phyloP scores from a whole-genome alignment of 2,888 invertebrate species.

The Drosophila monieri region DNA sequence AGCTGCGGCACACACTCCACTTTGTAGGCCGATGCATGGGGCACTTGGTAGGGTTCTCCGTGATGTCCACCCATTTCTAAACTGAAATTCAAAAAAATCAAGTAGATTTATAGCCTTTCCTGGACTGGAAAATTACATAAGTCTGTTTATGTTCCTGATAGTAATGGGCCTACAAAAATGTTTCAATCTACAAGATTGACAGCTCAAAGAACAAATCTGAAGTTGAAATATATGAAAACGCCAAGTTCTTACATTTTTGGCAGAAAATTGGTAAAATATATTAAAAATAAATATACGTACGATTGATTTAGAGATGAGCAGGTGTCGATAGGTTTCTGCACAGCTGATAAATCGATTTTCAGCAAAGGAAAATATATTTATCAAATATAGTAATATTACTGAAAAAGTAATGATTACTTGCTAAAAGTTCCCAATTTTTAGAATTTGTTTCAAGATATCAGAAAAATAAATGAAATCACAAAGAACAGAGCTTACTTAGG shows the following conservation, averaged over 20 bases:
- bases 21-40: conserved; percentile 89
- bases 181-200: not conserved
- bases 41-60: conserved; percentile 87
- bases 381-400: not conserved
- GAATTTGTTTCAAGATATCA: not conserved
- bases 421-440: not conserved
- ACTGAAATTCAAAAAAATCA: conserved; percentile 26
- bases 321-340: not conserved
- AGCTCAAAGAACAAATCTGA: not conserved
- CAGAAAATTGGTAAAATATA: not conserved
- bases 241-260: not conserved
- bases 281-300: conserved; percentile 21
- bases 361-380: not conserved
- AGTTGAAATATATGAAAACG: not conserved
- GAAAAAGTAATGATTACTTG: not conserved
- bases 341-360: conserved; percentile 15
- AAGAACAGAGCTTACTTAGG: not conserved
- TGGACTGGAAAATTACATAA: conserved; percentile 61
- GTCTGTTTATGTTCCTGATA: conserved; percentile 33
- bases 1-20: conserved; percentile 89
- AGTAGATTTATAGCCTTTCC: conserved; percentile 33
- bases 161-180: not conserved
- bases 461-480: not conserved
- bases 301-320: conserved; percentile 21
- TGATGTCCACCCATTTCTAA: conserved; percentile 86